Evolutionary conservation across 2,797 vertebrate genomes (phyloP), one percentile per base, ranked within the genome.

Genomic region (Synaphobranchus kaupii): DNA sequence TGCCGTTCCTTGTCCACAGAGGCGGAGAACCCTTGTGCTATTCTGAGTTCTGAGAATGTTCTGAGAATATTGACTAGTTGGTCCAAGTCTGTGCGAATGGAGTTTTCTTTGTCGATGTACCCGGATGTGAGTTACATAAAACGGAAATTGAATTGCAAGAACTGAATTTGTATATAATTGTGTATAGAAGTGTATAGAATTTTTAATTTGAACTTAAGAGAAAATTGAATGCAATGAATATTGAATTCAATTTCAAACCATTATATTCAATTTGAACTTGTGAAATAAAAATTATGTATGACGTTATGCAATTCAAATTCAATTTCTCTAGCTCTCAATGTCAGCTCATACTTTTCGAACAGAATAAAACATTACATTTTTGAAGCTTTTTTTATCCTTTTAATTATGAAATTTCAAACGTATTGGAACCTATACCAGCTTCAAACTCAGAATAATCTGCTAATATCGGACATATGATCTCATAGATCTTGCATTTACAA

Each of bases 391-490:
- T 52, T 25, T 44, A 78, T 50, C 56, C 7, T 78, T 71, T 76
- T 60, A 54, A 84, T 76, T 84, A 52, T 47, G 63, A 84, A 76
- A 84, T 22, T 12, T 44, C 47, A 84, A 34, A 84, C 22, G 52
- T 58, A 58, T 44, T n/a, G 17, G 44, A 48, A 50, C 17, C 54
- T 47, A 34, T 54, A 82, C 78, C 48, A 54, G 50, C 10, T 83
- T 80, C 73, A 34, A 54, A 8, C 68, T 71, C 39, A 31, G 78
- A 60, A n/a, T 73, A 48, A 73, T 56, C 20, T 34, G 60, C 47
- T 82, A 68, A 25, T 39, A 28, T 71, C 8, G 86, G 86, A 87
- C 47, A 83, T 83, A 71, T 83, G 82, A 87, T 71, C 82, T 87
- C 28, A 87, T 34, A 68, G 44, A 22, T 20, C 54, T 87, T 84